phyloP scores from a whole-genome alignment of 2,113 vertebrate genomes.

The Peromyscus polionotus region DNA sequence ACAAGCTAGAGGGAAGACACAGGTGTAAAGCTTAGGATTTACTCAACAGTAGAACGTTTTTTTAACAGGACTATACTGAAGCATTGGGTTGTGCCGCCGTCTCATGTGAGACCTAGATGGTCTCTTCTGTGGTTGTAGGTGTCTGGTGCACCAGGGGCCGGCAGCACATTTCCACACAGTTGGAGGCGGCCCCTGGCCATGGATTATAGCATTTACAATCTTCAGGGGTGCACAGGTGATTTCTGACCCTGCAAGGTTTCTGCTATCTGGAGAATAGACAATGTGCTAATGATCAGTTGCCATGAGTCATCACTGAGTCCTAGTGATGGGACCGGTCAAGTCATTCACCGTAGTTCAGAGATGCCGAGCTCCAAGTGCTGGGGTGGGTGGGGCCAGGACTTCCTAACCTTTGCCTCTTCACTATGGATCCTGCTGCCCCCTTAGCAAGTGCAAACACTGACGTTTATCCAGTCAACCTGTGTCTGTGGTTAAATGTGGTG shows the following conservation, averaged over 20 bases:
- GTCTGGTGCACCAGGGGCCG: not conserved
- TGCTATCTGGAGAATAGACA: not conserved
- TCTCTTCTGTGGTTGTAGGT: not conserved
- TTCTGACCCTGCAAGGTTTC: not conserved
- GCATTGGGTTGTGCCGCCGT: not conserved
- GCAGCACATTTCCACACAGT: not conserved
- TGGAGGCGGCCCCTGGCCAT: fast-evolving
- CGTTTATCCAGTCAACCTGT: not conserved
- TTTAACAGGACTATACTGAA: not conserved
- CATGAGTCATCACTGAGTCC: not conserved
- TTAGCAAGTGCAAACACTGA: not conserved
- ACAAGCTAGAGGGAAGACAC: not conserved
- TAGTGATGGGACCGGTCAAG: not conserved
- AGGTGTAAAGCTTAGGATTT: not conserved
- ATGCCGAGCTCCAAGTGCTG: not conserved
- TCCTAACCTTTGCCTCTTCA: not conserved
- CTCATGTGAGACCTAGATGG: not conserved
- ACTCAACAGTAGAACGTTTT: not conserved
- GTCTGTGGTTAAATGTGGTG: slow-evolving; percentile 29
- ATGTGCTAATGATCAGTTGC: not conserved
- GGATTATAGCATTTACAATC: not conserved
- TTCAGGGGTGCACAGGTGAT: not conserved
- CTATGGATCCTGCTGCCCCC: not conserved
- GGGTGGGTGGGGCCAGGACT: not conserved
- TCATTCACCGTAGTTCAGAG: slow-evolving; percentile 23